Evolutionary conservation across 2,797 vertebrate genomes (phyloP).

Genomic region (Hafferia zeledoni): DNA sequence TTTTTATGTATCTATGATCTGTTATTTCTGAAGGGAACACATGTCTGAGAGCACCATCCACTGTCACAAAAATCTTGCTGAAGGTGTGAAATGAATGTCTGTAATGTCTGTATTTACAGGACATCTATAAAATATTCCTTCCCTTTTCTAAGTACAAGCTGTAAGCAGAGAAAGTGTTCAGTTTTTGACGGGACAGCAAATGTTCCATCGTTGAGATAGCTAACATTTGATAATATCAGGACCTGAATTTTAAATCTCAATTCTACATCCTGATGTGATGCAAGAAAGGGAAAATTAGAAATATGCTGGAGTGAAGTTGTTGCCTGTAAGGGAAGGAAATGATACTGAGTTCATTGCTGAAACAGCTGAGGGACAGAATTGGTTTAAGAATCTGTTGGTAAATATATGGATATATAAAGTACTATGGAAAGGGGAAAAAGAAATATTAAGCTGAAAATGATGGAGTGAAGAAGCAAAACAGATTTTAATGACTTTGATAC

Average conservation of each 20-base stretch:
- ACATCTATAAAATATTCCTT: background rate
- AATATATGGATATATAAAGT: background rate
- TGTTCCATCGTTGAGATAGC: background rate
- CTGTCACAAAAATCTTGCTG: background rate
- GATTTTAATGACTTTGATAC: background rate
- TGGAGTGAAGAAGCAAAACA: background rate
- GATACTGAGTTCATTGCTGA: background rate
- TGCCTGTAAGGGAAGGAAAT: background rate
- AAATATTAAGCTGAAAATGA: background rate
- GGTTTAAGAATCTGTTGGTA: background rate
- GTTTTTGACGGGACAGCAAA: background rate
- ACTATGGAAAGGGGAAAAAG: background rate
- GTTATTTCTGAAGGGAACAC: slow-evolving; percentile 14
- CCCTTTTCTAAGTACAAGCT: background rate
- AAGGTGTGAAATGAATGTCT: slow-evolving; percentile 25
- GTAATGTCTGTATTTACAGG: background rate
- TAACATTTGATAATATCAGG: background rate
- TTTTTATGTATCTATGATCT: background rate
- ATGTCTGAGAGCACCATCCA: background rate
- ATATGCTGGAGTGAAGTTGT: background rate
- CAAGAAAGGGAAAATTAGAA: background rate
- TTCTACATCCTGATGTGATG: background rate
- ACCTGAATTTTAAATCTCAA: background rate
- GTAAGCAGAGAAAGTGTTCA: background rate
- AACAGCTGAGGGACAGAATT: background rate